Evolutionary conservation across 2,888 invertebrate genomes (phyloP).

Genomic region (Drosophila flavopinicola): DNA sequence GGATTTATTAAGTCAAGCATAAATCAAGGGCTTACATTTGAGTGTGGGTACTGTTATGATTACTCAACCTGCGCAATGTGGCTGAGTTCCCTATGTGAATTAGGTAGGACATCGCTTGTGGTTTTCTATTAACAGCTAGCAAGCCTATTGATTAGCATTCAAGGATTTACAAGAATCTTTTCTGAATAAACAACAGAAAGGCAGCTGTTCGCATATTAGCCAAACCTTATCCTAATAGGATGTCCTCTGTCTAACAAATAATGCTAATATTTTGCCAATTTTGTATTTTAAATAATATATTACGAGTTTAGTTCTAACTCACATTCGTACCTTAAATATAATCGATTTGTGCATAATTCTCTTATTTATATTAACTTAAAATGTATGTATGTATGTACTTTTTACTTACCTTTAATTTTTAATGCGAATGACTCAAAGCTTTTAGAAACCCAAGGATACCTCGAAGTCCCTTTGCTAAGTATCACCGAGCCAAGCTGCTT

Average conservation of each 20-base stretch:
- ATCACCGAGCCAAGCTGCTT: background rate
- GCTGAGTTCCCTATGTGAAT: background rate
- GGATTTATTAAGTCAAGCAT: conserved; percentile 56
- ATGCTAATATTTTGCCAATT: no score
- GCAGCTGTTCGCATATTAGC: background rate
- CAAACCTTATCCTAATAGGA: background rate
- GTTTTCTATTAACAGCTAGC: no score
- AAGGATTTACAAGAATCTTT: conserved; percentile 3
- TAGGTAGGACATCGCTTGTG: background rate
- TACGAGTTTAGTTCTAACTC: no score
- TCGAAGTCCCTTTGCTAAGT: no score
- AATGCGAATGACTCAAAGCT: no score
- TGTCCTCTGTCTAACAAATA: no score
- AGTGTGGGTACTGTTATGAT: background rate
- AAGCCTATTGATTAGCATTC: background rate
- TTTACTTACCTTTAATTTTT: background rate
- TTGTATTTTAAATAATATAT: no score
- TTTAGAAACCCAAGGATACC: no score
- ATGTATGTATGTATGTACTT: no score
- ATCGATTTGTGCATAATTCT: no score
- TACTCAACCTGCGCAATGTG: background rate
- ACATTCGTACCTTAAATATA: no score
- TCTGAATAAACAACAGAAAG: background rate
- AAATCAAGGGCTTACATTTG: conserved; percentile 50
- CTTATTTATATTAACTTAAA: no score